Evolutionary conservation across 2,888 invertebrate species (phyloP), one percentile per base, ranked within the genome.

Genomic region (Tachina grossa): DNA sequence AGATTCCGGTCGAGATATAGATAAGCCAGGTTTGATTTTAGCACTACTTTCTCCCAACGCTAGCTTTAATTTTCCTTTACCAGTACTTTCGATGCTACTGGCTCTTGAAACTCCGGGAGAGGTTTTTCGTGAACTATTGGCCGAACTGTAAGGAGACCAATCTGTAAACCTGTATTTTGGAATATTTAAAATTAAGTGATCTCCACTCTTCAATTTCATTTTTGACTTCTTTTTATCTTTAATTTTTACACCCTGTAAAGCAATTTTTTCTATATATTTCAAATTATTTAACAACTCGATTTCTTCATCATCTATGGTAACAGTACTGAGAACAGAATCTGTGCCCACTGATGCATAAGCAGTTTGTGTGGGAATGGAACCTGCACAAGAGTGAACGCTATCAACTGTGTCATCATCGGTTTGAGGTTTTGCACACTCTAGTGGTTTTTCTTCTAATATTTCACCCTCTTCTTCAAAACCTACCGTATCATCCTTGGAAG

Each of bases 401-500:
- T 92, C 92, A 1, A 91, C 94, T 78, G 94, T 94, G 87, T 94
- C 94, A 1, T 94, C 94, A 87, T 94, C 95, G 43, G 89, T 90
- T 41, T 93, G 93, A 39, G 90, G 88, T 72, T 87, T 88, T 13
- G 89, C 88, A 0, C 89, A 89, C 61, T 90, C 90, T n/a, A 95
- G 90, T 0, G 94, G 92, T 89, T 95, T 95, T 84, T 94, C 95
- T 91, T 95, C 95, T 2, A 95, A 92, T 86, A 95, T 93, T 88
- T 94, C 94, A 0, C 94, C 94, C 91, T 95, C 95, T 90, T 95
- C 95, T 87, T 96, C 96, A 83, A 95, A 94, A 88, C 96, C 97
- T 0, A 97, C 95, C 0, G 97, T 97, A 90, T 97, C 97, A 90
- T 97, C 97, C 93, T 97, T 97, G 39, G 97, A 97, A 2, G 97